Conservation (phyloP, 1,140 invertebrate species). For the Pseudomyrmex dendroicus region DNA sequence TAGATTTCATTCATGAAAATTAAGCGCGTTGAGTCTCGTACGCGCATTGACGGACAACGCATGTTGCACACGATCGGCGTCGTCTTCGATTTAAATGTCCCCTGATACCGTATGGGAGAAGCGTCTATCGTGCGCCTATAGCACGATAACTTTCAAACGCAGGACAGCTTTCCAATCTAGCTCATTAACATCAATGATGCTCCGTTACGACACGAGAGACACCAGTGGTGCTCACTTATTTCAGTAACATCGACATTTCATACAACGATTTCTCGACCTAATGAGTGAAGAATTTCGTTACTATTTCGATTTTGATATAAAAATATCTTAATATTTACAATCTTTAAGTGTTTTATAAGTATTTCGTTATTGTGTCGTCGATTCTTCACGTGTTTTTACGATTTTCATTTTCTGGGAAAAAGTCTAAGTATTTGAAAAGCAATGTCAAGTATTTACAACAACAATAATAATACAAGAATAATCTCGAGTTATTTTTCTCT, state of each 20-base stretch:
- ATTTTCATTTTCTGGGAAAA: no score
- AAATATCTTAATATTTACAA: background rate
- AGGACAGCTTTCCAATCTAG: slow-evolving; percentile 80
- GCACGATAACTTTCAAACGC: slow-evolving; percentile 77
- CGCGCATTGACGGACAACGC: background rate
- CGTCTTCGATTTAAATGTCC: slow-evolving; percentile 24
- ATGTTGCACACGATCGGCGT: background rate
- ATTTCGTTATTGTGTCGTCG: no score
- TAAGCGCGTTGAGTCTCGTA: slow-evolving; percentile 27
- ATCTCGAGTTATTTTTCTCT: no score
- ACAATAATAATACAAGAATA: no score
- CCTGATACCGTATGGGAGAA: slow-evolving; percentile 15
- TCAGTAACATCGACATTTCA: background rate
- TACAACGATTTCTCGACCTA: no score
- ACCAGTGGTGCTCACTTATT: slow-evolving; percentile 57
- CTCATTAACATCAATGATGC: slow-evolving; percentile 80
- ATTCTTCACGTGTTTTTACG: no score
- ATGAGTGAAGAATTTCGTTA: background rate
- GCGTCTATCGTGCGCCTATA: slow-evolving; percentile 57
- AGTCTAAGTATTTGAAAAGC: no score
- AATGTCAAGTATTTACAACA: no score
- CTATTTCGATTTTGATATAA: slow-evolving; percentile 9
- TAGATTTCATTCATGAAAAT: slow-evolving; percentile 76
- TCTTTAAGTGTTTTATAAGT: no score
- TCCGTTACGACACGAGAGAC: slow-evolving; percentile 70